Conservation (phyloP, 2,888 invertebrate species). For the Linnaemya vulpina region DNA sequence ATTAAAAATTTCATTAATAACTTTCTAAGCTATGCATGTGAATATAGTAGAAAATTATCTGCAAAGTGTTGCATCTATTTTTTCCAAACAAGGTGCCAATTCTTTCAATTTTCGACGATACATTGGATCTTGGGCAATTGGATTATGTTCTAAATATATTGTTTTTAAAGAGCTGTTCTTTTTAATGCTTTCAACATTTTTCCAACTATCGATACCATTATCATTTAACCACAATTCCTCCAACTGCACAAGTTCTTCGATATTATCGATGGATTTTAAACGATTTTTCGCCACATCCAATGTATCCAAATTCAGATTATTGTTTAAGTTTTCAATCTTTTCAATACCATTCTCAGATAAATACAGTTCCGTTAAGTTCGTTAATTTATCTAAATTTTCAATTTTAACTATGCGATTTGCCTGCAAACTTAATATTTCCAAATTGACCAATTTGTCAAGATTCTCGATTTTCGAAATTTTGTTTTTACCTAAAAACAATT, state of each 20-base stretch:
- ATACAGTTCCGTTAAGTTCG: conserved; percentile 93
- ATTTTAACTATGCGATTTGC: conserved; percentile 94
- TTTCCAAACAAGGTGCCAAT: conserved; percentile 90
- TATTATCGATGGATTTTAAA: conserved; percentile 90
- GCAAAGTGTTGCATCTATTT: conserved; percentile 98
- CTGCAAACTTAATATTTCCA: conserved; percentile 93
- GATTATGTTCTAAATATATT: conserved; percentile 97
- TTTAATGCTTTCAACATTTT: conserved; percentile 89
- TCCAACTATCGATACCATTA: conserved; percentile 94
- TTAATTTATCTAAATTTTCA: conserved; percentile 91
- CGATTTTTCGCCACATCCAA: conserved; percentile 95
- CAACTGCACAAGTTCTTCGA: conserved; percentile 89
- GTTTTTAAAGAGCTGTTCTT: conserved; percentile 88
- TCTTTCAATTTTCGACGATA: conserved; percentile 96
- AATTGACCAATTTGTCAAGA: conserved; percentile 87
- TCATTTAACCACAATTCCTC: conserved; percentile 99
- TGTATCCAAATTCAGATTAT: conserved; percentile 89
- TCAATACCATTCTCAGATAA: conserved; percentile 96
- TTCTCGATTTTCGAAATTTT: conserved; percentile 95
- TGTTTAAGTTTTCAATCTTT: conserved; percentile 89
- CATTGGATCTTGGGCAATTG: conserved; percentile 91
- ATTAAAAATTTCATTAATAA: neutral
- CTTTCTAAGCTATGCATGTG: neutral
- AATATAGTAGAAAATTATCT: conserved; percentile 70
- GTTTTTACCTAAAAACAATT: conserved; percentile 96